Base-by-base conservation (phyloP, 2,113 vertebrate genomes). In the Willisornis vidua region DNA sequence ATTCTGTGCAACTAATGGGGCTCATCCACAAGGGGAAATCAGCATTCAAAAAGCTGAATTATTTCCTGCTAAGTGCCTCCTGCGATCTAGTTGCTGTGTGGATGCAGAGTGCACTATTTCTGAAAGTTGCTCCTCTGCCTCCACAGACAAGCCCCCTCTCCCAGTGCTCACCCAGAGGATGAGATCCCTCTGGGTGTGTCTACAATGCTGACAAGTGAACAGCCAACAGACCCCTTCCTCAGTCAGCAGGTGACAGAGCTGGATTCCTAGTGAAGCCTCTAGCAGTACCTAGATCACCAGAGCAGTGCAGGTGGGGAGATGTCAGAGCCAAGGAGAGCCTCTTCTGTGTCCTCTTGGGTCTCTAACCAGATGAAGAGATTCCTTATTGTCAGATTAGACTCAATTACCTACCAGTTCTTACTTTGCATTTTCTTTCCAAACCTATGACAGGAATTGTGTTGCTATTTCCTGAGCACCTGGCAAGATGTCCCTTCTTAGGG, bases 71-170 rank as follows among this genome's bases (percentile, higher is more conserved):
- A 55, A 43, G 8, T 76, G 71, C 19, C 46, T 51, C 75, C 46
- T 49, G 35, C 3, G 1, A 61, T 13, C 10, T 7, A 29, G 52
- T 3, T 35, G 33, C 43, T 43, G 57, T n/a, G 20, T 9, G 23
- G 71, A 83, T 51, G 54, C 28, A 1, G 3, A 4, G 0, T 2
- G 15, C 1, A 2, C 19, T 29, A 4, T 1, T 23, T 48, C 43
- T 23, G 16, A 43, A 70, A 31, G 51, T 5, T 71, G 73, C n/a
- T 46, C 39, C 19, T 9, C 61, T 35, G 25, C 19, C 31, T 39
- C 5, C 1, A 15, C 49, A 23, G 29, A 79, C 11, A 51, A 33
- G 25, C 2, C 43, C 49, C 48, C 29, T 77, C 28, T 55, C 57
- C 45, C 65, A 61, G 62, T 1, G 7, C 46, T 87, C 24, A 43